These are phyloP conservation scores for Gari tellinella DNA, from an alignment of 2,888 invertebrate genomes.

Conservation along the genomic window DNA sequence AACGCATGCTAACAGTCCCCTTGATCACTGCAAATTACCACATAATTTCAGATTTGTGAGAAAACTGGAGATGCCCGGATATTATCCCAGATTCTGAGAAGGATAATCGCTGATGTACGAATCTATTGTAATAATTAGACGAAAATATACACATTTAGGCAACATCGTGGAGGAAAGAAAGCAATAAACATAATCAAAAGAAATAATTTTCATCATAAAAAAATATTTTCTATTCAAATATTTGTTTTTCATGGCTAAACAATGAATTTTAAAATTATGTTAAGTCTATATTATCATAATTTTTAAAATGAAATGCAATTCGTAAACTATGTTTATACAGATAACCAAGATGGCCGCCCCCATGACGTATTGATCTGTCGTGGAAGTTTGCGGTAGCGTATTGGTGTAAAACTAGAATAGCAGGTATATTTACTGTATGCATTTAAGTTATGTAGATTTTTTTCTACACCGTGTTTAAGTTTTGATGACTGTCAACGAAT, in stretches of 20 bases:
- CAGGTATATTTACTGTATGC: no score
- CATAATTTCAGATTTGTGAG: constrained; percentile 46
- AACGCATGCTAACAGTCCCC: constrained; percentile 34
- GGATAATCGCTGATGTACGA: constrained; percentile 26
- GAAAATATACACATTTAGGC: no score
- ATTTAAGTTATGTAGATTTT: no score
- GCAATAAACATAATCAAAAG: not conserved
- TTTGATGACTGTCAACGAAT: no score
- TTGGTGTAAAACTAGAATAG: no score
- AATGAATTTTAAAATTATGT: not conserved
- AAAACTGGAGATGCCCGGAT: constrained; percentile 68
- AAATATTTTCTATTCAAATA: not conserved
- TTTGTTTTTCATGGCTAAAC: not conserved
- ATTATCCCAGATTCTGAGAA: constrained; percentile 64
- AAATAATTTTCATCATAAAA: not conserved
- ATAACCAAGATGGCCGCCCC: constrained; percentile 51
- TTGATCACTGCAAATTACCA: constrained; percentile 23
- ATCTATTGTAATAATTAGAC: constrained; percentile 59
- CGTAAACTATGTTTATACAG: constrained; percentile 30
- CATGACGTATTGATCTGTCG: not conserved
- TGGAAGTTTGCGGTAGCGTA: no score
- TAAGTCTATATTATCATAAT: constrained; percentile 25
- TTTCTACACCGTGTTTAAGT: no score
- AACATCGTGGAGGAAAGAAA: not conserved
- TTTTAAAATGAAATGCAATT: constrained; percentile 13